Base-by-base conservation (phyloP, 2,113 vertebrate species). In the Pithys albifrons region DNA sequence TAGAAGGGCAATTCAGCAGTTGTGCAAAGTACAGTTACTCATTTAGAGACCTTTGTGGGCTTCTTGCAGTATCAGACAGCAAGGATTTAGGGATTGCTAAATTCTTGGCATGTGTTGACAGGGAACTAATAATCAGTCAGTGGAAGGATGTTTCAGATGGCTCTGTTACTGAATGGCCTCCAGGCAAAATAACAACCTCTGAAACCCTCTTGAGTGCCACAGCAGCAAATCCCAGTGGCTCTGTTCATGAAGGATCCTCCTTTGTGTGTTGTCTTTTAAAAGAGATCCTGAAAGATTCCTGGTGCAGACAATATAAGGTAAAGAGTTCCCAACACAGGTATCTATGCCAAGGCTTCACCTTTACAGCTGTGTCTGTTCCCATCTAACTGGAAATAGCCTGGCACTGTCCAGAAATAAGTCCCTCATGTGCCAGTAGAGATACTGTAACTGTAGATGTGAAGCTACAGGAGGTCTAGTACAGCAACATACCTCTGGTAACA, bases 191-290 rank as follows among this genome's bases (percentile, higher is more conserved):
- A 70, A 1, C 24, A 64, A 33, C 31, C 61, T 59, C 57, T 39
- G 57, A 82, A 88, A 75, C 35, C 20, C 11, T 54, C 62, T 67
- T 0, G 0, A 51, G 39, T 72, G n/a, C 5, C 1, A 6, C 1
- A 51, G 51, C 2, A 1, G 10, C 35, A 52, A 48, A 70, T 93
- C 79, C 58, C 19, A 0, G 12, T 55, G 49, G 5, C 27, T 69
- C 24, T 75, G 15, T 43, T 62, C 13, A 3, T 24, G 16, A 9
- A 4, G 39, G 43, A 64, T 91, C 22, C 25, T 45, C 23, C 35
- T 37, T 41, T 66, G 31, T 37, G 31, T 82, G 5, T 75, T 23
- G 27, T 45, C 33, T 93, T 74, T 74, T 67, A 61, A 39, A 91
- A 59, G 18, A 62, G 19, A 24, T 58, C 27, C 49, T 71, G 52